Conservation (phyloP, 2,888 invertebrate genomes). For the Minunthozetes semirufus region DNA sequence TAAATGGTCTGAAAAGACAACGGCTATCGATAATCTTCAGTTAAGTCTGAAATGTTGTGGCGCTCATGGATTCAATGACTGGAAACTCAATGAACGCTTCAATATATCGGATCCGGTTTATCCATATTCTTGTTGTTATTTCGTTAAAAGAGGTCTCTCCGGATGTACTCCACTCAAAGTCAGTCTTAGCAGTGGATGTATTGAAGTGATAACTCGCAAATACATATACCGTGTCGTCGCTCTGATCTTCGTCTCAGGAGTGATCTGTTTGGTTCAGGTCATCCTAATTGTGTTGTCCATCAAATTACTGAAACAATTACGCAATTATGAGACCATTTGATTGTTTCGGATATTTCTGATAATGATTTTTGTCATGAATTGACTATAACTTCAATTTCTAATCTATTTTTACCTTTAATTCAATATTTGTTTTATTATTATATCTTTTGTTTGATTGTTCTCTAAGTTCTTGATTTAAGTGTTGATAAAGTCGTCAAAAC, state of each 20-base stretch:
- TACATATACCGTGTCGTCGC: not conserved
- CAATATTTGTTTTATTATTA: no score
- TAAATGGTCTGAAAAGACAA: not conserved
- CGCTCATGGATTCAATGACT: not conserved
- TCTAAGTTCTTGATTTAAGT: no score
- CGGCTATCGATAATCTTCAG: constrained; percentile 14
- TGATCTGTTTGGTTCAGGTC: not conserved
- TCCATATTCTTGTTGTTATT: constrained; percentile 5
- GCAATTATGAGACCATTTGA: constrained; percentile 9
- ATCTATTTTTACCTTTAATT: not conserved
- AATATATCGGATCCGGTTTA: not conserved
- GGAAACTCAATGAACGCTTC: not conserved
- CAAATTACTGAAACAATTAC: not conserved
- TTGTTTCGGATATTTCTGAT: not conserved
- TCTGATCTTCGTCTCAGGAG: not conserved
- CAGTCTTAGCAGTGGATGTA: not conserved
- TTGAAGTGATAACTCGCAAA: not conserved
- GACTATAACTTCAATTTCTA: not conserved
- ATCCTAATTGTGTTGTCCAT: not conserved
- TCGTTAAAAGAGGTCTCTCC: not conserved
- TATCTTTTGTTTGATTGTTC: no score
- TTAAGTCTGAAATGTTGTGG: not conserved
- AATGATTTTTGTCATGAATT: not conserved
- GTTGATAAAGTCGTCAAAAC: no score
- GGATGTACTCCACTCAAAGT: not conserved